Evolutionary conservation across 1,140 invertebrate genomes (phyloP).

Genomic region (Camponotus pennsylvanicus): DNA sequence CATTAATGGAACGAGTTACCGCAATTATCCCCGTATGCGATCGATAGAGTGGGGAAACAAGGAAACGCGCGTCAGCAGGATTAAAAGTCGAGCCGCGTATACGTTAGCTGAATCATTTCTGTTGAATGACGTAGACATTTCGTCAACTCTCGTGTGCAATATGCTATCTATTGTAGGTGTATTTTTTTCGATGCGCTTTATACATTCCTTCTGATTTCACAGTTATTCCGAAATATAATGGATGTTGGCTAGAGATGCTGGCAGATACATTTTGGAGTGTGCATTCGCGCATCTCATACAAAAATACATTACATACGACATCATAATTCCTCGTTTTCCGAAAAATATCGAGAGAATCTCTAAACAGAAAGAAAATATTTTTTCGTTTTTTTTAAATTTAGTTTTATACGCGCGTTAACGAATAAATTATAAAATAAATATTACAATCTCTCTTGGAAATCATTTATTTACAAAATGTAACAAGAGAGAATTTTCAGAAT

Average conservation of each 20-base stretch:
- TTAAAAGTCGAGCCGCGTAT: not conserved
- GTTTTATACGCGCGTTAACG: too few species aligned
- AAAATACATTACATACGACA: slow-evolving; percentile 23
- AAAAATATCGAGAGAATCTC: not conserved
- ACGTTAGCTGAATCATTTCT: slow-evolving; percentile 15
- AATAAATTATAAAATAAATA: too few species aligned
- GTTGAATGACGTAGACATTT: slow-evolving; percentile 9
- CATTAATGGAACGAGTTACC: too few species aligned
- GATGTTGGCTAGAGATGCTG: slow-evolving; percentile 35
- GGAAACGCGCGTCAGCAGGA: not conserved
- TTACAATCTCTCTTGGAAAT: too few species aligned
- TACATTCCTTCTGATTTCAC: slow-evolving; percentile 28
- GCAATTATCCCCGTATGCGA: too few species aligned
- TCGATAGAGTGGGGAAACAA: too few species aligned
- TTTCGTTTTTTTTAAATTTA: not conserved
- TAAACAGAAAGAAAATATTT: not conserved
- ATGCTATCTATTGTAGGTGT: slow-evolving; percentile 3
- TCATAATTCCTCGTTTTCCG: slow-evolving; percentile 52
- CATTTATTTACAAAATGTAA: too few species aligned
- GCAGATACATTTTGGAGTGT: slow-evolving; percentile 30
- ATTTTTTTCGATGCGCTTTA: slow-evolving; percentile 5
- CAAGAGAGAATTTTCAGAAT: too few species aligned
- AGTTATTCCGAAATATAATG: slow-evolving; percentile 48
- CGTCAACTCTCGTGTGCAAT: not conserved
- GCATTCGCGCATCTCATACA: not conserved